Percentiles rank a stretch among this genome's conserved stretches.
These are phyloP conservation scores for Agrilus planipennis DNA, from an alignment of 1,140 invertebrate species.

Conservation along the genomic window DNA sequence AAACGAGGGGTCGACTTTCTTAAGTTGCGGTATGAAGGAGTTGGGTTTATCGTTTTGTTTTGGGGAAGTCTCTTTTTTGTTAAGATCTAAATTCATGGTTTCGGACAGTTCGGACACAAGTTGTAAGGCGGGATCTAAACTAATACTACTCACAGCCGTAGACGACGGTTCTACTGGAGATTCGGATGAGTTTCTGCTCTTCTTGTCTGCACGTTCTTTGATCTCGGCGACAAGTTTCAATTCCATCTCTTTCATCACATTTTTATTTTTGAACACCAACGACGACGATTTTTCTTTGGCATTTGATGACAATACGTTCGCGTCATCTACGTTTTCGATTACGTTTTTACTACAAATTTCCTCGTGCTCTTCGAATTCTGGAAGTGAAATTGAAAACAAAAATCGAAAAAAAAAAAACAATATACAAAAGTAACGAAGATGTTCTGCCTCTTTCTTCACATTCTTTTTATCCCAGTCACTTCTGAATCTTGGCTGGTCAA, in stretches of 20 bases:
- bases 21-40: constrained; percentile 24
- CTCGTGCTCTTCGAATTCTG: no score
- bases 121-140: constrained; percentile 58
- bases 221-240: constrained; percentile 69
- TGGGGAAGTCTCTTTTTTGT: constrained; percentile 4
- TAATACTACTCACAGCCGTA: constrained; percentile 33
- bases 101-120: constrained; percentile 61
- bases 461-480: no score
- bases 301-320: no score
- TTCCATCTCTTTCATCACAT: constrained; percentile 65
- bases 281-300: constrained; percentile 26
- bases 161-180: constrained; percentile 31
- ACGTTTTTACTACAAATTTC: no score
- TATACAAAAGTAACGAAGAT: no score
- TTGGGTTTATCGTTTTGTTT: constrained; percentile 1
- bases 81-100: constrained; percentile 40
- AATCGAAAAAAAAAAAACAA: no score
- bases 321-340: no score
- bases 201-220: constrained; percentile 61
- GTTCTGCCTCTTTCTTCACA: no score
- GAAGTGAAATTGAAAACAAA: no score
- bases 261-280: constrained; percentile 33
- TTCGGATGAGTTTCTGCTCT: constrained; percentile 39
- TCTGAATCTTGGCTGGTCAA: no score
- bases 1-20: constrained; percentile 25